Base-by-base conservation (phyloP, 2,113 vertebrate genomes). In the Manacus vitellinus region DNA sequence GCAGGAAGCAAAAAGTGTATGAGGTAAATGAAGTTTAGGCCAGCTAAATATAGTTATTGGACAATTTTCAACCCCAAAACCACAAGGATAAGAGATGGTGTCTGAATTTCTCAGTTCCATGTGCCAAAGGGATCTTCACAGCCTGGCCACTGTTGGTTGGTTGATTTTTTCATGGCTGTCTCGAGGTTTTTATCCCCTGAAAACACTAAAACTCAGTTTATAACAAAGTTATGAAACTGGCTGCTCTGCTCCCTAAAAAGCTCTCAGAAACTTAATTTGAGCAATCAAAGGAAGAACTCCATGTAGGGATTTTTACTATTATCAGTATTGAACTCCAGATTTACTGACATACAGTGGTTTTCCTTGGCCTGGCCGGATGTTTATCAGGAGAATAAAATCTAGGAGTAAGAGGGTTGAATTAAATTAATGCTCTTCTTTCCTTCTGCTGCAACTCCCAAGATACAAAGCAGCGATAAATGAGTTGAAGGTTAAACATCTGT, bases 341-440 rank as follows among this genome's bases (percentile, higher is more conserved):
- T 88, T 39, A 43, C 39, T 94, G 79, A 81, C 86, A 55, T 55
- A 1, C 16, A 51, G 54, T 33, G 72, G 35, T 51, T 90, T 76
- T 84, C 15, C 63, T 41, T 52, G 61, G 85, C 41, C 67, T 91
- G 83, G 94, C 41, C 2, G 33, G 95, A 95, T 87, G 77, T 84
- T 95, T 95, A n/a, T 77, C 76, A 67, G 84, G 20, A 86, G 65
- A 66, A 94, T 59, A 73, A 87, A 83, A 92, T 13, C 41, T 78
- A 95, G 22, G 63, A 94, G 25, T 6, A 83, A 80, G 72, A 88
- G 27, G 12, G 59, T 92, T 95, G 72, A 47, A 63, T 95, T 76
- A n/a, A 49, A 88, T 92, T 89, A 94, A 92, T 31, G 72, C 76
- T 67, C 54, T 92, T 44, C 44, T 79, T 94, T 46, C 88, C 58